Conservation (phyloP, 2,888 invertebrate genomes). For the Callinectes sapidus region DNA sequence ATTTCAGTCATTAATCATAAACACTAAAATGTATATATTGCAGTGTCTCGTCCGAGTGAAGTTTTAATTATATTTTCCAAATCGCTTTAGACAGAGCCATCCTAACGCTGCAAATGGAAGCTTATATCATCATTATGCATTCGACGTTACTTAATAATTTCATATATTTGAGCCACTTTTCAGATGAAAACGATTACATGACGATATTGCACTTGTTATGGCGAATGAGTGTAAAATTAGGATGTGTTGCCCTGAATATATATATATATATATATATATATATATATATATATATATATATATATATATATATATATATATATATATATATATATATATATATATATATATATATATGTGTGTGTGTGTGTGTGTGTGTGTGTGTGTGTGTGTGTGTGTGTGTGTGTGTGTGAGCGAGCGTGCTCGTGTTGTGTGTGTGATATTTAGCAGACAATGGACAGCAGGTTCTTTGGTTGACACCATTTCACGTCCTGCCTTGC, state of each 20-base stretch:
- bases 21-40: conserved; percentile 30
- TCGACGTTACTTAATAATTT: conserved; percentile 24
- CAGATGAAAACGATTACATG: conserved; percentile 18
- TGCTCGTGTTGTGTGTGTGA: background rate
- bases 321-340: background rate
- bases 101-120: conserved; percentile 27
- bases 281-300: conserved; percentile 16
- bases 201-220: conserved; percentile 10
- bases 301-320: background rate
- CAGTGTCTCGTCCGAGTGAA: conserved; percentile 18
- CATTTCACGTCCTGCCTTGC: background rate
- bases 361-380: conserved; percentile 34
- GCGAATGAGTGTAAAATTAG: conserved; percentile 10
- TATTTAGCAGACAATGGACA: background rate
- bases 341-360: background rate
- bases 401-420: conserved; percentile 35
- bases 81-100: conserved; percentile 20
- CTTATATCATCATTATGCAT: conserved; percentile 37
- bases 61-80: conserved; percentile 35
- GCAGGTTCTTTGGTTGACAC: background rate
- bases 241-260: background rate
- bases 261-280: background rate
- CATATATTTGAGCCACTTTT: conserved; percentile 27
- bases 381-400: conserved; percentile 41
- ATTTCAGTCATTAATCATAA: conserved; percentile 14